phyloP scores from a whole-genome alignment of 2,113 vertebrate species.

The Bos javanicus region DNA sequence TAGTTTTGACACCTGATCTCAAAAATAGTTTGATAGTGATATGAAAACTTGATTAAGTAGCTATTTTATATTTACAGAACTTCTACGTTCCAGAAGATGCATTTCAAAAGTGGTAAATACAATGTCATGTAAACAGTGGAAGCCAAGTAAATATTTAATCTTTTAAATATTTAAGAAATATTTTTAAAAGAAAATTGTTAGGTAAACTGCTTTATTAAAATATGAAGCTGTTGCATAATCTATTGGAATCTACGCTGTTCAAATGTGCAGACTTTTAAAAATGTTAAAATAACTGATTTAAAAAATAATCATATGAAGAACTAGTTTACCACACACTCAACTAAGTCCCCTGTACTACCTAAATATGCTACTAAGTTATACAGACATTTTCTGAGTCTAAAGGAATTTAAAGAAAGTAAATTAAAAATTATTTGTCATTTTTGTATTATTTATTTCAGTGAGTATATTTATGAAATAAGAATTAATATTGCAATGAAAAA shows the following conservation, averaged over 20 bases:
- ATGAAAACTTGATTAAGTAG: constrained; percentile 74
- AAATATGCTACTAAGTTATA: background rate
- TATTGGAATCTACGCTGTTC: background rate
- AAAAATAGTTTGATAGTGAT: constrained; percentile 28
- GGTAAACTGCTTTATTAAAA: background rate
- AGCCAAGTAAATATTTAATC: constrained; percentile 2
- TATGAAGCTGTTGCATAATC: background rate
- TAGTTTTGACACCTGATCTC: constrained; percentile 76
- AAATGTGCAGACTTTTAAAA: background rate
- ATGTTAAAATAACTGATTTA: background rate
- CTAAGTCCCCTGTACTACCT: fast-evolving
- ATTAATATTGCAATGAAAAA: background rate
- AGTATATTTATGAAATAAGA: background rate
- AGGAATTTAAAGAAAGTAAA: background rate
- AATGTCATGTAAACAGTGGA: constrained; percentile 44
- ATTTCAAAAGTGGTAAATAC: constrained; percentile 35
- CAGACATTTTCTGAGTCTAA: background rate
- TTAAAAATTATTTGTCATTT: background rate
- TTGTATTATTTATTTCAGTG: background rate
- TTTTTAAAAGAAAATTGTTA: background rate
- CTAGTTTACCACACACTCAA: background rate
- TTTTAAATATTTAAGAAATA: background rate
- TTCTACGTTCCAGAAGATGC: constrained; percentile 17
- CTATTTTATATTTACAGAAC: constrained; percentile 70
- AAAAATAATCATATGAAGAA: background rate